Conservation (phyloP, 2,888 invertebrate genomes). For the Cheilosia impressa region DNA sequence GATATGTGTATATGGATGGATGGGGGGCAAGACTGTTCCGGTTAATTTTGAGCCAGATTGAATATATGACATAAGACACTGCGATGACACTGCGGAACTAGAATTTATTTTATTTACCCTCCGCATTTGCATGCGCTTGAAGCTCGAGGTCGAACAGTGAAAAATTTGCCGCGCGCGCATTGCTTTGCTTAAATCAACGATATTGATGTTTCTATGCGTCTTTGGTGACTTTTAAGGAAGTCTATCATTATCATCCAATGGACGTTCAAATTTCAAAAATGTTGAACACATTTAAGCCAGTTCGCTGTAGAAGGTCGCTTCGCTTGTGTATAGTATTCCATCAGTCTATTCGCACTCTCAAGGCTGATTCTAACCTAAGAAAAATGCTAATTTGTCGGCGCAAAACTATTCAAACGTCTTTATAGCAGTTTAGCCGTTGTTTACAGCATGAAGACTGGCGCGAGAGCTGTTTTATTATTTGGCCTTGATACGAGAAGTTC, state of each 20-base stretch:
- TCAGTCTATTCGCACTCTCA: constrained; percentile 46
- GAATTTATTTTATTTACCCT: constrained; percentile 43
- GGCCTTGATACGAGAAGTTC: constrained; percentile 50
- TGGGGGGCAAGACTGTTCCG: constrained; percentile 11
- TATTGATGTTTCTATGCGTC: neutral
- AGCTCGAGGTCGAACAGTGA: constrained; percentile 50
- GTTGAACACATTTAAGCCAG: constrained; percentile 23
- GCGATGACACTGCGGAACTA: constrained; percentile 70
- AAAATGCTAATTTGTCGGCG: constrained; percentile 56
- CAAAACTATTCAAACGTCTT: constrained; percentile 43
- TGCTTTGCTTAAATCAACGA: constrained; percentile 37
- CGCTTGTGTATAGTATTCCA: constrained; percentile 6
- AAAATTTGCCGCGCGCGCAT: constrained; percentile 14
- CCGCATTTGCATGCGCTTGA: constrained; percentile 64
- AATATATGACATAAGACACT: constrained; percentile 57
- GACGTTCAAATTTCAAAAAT: neutral
- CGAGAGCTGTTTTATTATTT: constrained; percentile 28
- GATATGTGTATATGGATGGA: neutral
- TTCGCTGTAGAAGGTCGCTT: constrained; percentile 38
- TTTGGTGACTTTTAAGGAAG: constrained; percentile 62
- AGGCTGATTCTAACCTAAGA: constrained; percentile 55
- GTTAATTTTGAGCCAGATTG: constrained; percentile 28
- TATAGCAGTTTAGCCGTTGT: constrained; percentile 59
- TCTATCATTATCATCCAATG: constrained; percentile 18
- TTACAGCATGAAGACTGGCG: constrained; percentile 44